Percentiles rank a stretch among this genome's conserved stretches.
These are phyloP conservation scores for Agrochola lychnidis DNA, from an alignment of 2,888 invertebrate species.

Conservation along the genomic window DNA sequence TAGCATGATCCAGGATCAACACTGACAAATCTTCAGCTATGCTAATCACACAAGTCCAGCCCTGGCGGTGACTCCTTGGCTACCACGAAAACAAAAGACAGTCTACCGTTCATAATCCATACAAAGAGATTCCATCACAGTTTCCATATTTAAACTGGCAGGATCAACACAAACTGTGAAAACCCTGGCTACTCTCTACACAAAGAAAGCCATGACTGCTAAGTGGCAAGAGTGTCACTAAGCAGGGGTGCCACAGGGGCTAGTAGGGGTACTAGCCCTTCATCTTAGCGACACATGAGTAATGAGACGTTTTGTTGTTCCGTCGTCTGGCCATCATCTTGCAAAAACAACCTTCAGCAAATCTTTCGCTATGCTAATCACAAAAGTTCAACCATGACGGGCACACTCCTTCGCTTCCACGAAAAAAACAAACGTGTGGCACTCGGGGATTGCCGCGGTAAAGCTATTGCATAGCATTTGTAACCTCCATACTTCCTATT, in stretches of 20 bases:
- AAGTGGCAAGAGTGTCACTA: too few relatives aligned
- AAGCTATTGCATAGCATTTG: too few relatives aligned
- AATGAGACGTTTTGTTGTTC: too few relatives aligned
- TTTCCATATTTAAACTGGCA: not conserved
- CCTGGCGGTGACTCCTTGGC: not conserved
- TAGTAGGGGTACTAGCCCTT: too few relatives aligned
- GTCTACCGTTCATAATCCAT: not conserved
- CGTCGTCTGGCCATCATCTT: too few relatives aligned
- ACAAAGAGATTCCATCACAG: not conserved
- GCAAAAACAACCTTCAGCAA: not conserved
- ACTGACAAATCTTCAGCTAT: not conserved
- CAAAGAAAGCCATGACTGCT: not conserved
- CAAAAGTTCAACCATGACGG: not conserved
- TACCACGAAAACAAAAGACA: not conserved
- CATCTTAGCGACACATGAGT: too few relatives aligned
- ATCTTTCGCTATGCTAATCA: not conserved
- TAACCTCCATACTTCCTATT: too few relatives aligned
- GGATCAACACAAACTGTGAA: not conserved
- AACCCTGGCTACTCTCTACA: not conserved
- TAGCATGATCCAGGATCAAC: not conserved
- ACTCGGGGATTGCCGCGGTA: too few relatives aligned
- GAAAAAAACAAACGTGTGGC: too few relatives aligned
- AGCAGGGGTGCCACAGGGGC: too few relatives aligned
- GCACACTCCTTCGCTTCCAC: not conserved
- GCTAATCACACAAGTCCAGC: not conserved